Evolutionary conservation across 2,797 vertebrate species (phyloP), one percentile per base, ranked within the genome.

Genomic region (Acanthornis magna): DNA sequence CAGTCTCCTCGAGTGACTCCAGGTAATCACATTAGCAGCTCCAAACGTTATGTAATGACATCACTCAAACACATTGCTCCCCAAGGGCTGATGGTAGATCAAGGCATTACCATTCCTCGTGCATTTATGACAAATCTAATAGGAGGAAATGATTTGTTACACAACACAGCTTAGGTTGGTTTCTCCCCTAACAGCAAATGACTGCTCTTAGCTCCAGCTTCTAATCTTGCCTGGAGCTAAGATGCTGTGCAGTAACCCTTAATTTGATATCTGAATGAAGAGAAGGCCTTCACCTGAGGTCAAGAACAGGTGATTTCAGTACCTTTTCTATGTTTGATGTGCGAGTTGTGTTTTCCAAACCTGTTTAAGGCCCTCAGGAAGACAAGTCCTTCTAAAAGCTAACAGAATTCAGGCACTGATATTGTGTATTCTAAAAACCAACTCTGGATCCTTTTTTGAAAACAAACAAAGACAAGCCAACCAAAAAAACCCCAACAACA

Each of bases 1-100:
- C 80, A 91, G 70, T 23, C 95, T 75, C 32, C 79, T 87, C 47
- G 89, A 81, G 2, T 47, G 90, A 91, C 42, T 83, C 68, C 88
- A 97, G 96, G 93, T 96, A 97, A 97, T 95, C 96, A 60, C 47
- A 95, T 97, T 95, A 97, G 88, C 89, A 70, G 93, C 81, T 91
- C 73, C 93, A 42, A 91, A 83, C 67, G 36, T 88, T 83, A 73
- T 55, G 81, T 48, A 47, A 88, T 96, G 97, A 96, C 96, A 97
- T 97, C 97, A 96, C 53, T 96, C 97, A 95, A 87, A 89, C 79
- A 74, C 73, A 97, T 66, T 60, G 92, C 78, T 97, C 97, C 97
- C 96, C 40, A 82, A 89, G 91, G 96, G 77, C 88, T 91, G 79
- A 32, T 85, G 88, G 85, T 85, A 94, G 91, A 95, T 93, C 78